Base-by-base conservation (phyloP, 1,140 invertebrate genomes). In the Adoxophyes honmai region DNA sequence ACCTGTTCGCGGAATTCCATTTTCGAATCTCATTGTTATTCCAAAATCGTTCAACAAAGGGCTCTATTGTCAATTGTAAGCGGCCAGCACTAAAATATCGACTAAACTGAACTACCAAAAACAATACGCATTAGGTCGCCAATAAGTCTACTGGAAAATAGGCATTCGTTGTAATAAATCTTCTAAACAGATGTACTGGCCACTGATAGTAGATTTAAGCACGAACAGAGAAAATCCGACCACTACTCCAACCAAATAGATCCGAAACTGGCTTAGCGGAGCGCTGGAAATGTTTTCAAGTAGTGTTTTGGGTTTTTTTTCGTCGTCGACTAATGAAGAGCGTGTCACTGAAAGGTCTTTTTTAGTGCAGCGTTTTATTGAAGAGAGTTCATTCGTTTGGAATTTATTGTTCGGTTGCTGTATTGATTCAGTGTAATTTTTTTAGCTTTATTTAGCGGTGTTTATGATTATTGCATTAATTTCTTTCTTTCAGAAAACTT, bases 91-190 rank as follows among this genome's bases (percentile, higher is more conserved):
- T 18, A 42, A 18, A 42, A 42, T 16, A 44, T 21, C 39, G 18
- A 44, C 18, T 28, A 28, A n/a, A 28, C 21, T n/a, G 42, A 28
- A 48, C 15, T 42, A 39, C 38, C 38, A 48, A 28, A 48, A 48
- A 48, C 42, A 48, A 48, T 33, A 28, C 42, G 18, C 18, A 48
- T 48, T 44, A 44, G 39, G 39, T 48, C 18, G 18, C 42, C 42
- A 44, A 21, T 44, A 44, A 48, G 42, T 48, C 42, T 48, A 48
- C 16, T 48, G 42, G 42, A 48, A 48, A 48, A 48, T 33, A 48
- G 42, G 42, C 42, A 48, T 48, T 48, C 28, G 10, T 42, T 15
- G 21, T 48, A 48, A 48, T 33, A 48, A 48, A 48, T 28, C 42
- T 33, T 48, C 42, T 48, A 48, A 11, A 48, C 42, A 48, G 42